Evolutionary conservation across 1,140 invertebrate genomes (phyloP).

Genomic region (Bombus picipes): DNA sequence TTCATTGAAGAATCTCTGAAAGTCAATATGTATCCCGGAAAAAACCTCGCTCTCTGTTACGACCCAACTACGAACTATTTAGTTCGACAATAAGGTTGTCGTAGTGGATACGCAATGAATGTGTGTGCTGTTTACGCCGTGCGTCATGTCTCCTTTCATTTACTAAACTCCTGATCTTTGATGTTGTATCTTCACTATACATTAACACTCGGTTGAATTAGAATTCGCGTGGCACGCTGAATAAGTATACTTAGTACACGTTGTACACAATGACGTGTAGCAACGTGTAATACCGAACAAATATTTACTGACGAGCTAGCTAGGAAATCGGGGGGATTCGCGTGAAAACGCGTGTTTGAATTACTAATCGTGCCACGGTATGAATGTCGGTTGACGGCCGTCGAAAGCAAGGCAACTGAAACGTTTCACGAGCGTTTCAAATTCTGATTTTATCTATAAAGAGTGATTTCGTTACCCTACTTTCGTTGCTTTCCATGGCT

Average conservation of each 20-base stretch:
- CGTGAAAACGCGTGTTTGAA: slow-evolving; percentile 5
- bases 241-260: neutral
- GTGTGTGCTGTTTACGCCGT: neutral
- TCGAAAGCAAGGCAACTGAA: neutral
- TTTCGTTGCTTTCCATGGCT: slow-evolving; percentile 22
- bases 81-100: slow-evolving; percentile 2
- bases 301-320: neutral
- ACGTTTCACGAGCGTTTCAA: neutral
- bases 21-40: neutral
- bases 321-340: neutral
- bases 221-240: neutral
- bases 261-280: neutral
- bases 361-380: neutral
- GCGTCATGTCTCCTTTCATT: neutral
- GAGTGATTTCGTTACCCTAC: slow-evolving; percentile 39
- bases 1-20: slow-evolving; percentile 29
- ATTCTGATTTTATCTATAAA: slow-evolving; percentile 33
- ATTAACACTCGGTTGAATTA: neutral
- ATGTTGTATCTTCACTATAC: neutral
- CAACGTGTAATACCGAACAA: neutral
- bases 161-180: neutral
- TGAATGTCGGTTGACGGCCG: neutral
- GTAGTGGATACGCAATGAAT: neutral
- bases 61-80: neutral
- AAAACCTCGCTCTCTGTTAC: neutral